Evolutionary conservation across 1,140 invertebrate genomes (phyloP), one percentile per base, ranked within the genome.

Genomic region (Zaprionus ornatus): DNA sequence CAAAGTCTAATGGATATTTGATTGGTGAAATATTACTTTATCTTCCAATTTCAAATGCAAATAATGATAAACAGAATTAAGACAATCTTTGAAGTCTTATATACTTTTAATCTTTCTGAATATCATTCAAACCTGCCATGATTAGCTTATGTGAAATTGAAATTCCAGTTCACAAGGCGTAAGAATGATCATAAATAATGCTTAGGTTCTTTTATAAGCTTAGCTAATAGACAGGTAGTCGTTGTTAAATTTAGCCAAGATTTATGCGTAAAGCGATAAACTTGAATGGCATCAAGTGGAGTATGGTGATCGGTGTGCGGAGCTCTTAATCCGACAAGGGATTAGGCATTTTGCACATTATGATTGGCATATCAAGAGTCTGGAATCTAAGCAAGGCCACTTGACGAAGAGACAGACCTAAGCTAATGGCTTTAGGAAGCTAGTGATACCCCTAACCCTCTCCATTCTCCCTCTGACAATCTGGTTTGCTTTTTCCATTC

Each of bases 331-430:
- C 80, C 69, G 82, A 80, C 77, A 80, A 57, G 69, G 81, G 81
- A 84, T 85, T 84, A 80, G 69, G 74, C 83, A 81, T 76, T 77
- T 82, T 75, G 59, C 80, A 74, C 76, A 68, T 75, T 75, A 48
- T 23, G 55, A 85, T 85, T 80, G 81, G 71, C 81, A 77, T 85
- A 84, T 84, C 81, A 64, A 56, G 68, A 61, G 64, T 64, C 74
- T 73, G 42, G 32, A 64, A 80, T 85, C 82, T 66, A 65, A 84
- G 67, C 73, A 62, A 17, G 45, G 10, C 10, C 45, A 50, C 72
- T 82, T 77, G 57, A n/a, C 45, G 68, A 52, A 78, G 63, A 66
- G 23, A 40, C 60, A 65, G 63, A n/a, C 48, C 27, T n/a, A 52
- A 63, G 45, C 32, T 70, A 74, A 70, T 74, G 66, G 52, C 52